Base-by-base conservation (phyloP, 2,888 invertebrate species). In the Temnothorax ravouxi region DNA sequence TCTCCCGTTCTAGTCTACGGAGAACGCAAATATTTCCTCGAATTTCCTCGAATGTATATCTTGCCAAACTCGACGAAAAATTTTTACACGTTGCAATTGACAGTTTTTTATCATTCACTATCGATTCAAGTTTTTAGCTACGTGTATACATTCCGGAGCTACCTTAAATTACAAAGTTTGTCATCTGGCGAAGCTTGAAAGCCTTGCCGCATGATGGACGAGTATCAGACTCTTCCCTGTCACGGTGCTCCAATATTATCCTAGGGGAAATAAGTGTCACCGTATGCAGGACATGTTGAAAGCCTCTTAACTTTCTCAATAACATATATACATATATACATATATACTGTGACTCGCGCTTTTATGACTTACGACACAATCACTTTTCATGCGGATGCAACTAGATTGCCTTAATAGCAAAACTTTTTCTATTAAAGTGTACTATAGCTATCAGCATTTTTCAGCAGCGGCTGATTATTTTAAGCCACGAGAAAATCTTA, bases 131-230 rank as follows among this genome's bases (percentile, higher is more conserved):
- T 38, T 76, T 76, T n/a, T 41, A 41, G 54, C 69, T 54, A 25
- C 52, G n/a, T 67, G 41, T 38, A 50, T 38, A 50, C 59, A 74
- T 41, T 41, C 29, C n/a, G 18, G 6, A 50, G 8, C 21, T 76
- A 41, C 21, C 25, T 77, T 54, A 41, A 77, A 69, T 54, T 69
- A 69, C 44, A 54, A 56, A 69, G 77, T 77, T 77, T 77, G 41
- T 69, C 54, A 77, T 69, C 34, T 5, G 29, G 15, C 41, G 13
- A 15, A 77, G 52, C 67, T 54, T 54, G 69, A 54, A 44, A 77
- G 69, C 21, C 38, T 54, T 25, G 18, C 3, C 5, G 13, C 8
- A 52, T 67, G 67, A 77, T 66, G 15, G 29, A 41, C 54, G 69
- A 77, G 54, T 54, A 29, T 41, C 41, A 56, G 38, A 54, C 29